Percentiles rank a stretch among this genome's conserved stretches.
Evolutionary conservation across 2,113 vertebrate species (phyloP).

Genomic region (Tenebrosternarchus preto): DNA sequence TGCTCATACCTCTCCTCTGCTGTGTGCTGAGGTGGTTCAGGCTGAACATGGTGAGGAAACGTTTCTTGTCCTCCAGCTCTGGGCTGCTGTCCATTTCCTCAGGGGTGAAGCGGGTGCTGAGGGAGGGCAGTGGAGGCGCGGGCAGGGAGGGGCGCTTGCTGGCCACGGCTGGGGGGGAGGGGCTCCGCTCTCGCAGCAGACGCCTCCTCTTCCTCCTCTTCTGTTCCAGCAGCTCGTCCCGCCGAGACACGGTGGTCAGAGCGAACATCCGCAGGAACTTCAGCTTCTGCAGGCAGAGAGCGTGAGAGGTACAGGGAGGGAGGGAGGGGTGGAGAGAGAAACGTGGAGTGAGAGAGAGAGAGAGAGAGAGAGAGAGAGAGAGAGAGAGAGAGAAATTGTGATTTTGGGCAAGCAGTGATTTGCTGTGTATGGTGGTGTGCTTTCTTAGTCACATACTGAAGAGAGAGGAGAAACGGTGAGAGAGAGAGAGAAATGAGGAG

Average conservation of each 20-base stretch:
- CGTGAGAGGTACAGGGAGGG: neutral
- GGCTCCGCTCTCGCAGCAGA: constrained; percentile 93
- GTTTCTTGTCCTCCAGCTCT: constrained; percentile 95
- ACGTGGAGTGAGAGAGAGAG: neutral
- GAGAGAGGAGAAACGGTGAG: constrained; percentile 43
- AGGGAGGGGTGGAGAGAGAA: neutral
- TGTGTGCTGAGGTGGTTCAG: constrained; percentile 90
- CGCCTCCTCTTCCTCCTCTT: constrained; percentile 91
- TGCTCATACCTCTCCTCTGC: constrained; percentile 84
- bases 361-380: neutral
- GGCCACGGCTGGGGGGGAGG: constrained; percentile 81
- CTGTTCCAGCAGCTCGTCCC: constrained; percentile 87
- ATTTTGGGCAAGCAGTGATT: no score
- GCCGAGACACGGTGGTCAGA: constrained; percentile 88
- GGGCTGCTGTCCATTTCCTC: constrained; percentile 95
- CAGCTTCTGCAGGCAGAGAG: constrained; percentile 81
- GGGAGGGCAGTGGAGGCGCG: constrained; percentile 78
- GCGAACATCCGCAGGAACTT: constrained; percentile 89
- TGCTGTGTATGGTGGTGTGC: no score
- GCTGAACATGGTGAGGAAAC: constrained; percentile 94
- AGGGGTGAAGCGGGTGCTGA: constrained; percentile 91
- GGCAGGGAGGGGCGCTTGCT: constrained; percentile 83
- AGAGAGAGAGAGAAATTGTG: constrained; percentile 20
- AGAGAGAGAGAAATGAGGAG: neutral
- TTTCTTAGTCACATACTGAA: constrained; percentile 63